A percentile compares a stretch with the other conserved stretches of the same genome.
Conservation (phyloP, 2,797 vertebrate genomes). For the Pangasius djambal region DNA sequence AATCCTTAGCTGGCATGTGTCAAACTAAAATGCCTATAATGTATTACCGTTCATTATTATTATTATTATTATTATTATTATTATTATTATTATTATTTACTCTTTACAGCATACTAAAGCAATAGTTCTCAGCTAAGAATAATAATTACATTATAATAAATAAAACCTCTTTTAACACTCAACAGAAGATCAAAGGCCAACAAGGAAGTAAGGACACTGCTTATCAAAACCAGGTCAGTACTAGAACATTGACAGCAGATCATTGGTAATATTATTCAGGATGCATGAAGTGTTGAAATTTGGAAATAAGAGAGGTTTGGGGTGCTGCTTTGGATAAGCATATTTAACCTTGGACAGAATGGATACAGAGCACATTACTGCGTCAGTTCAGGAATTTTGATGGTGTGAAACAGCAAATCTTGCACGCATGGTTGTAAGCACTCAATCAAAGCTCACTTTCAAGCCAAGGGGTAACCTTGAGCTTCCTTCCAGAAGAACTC, state of each 20-base stretch:
- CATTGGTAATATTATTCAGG: constrained; percentile 58
- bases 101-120: neutral
- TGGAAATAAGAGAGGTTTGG: constrained; percentile 58
- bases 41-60: neutral
- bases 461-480: constrained; percentile 65
- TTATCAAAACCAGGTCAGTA: constrained; percentile 35
- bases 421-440: constrained; percentile 61
- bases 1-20: neutral
- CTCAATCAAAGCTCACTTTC: constrained; percentile 57
- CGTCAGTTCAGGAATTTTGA: constrained; percentile 66
- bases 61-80: neutral
- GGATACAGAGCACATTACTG: constrained; percentile 65
- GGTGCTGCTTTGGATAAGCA: constrained; percentile 69
- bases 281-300: constrained; percentile 63
- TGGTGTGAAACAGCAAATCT: constrained; percentile 53
- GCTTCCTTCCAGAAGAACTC: constrained; percentile 65
- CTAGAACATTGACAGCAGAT: constrained; percentile 58
- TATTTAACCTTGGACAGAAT: constrained; percentile 70
- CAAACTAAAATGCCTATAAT: neutral
- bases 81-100: neutral
- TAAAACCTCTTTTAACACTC: neutral
- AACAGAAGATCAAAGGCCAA: constrained; percentile 28
- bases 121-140: neutral
- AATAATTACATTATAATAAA: constrained; percentile 25
- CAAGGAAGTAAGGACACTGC: constrained; percentile 10